These are phyloP conservation scores for Neodiprion fabricii DNA, from an alignment of 1,140 invertebrate genomes.

Conservation along the genomic window DNA sequence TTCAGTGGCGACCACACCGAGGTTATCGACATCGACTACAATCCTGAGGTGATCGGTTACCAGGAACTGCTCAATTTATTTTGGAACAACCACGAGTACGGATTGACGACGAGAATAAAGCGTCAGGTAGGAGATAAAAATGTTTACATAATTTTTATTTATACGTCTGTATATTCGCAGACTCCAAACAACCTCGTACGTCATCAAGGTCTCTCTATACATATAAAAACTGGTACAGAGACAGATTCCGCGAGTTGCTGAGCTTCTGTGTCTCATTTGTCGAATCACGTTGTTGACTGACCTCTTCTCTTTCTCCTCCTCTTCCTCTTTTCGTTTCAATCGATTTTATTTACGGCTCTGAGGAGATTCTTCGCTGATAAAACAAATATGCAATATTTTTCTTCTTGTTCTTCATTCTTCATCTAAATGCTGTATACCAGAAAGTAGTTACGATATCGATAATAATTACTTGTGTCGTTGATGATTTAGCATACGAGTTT, in stretches of 20 bases:
- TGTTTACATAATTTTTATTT: constrained; percentile 10
- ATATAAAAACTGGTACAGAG: background rate
- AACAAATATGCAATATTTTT: no score
- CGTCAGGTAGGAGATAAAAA: constrained; percentile 69
- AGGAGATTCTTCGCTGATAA: no score
- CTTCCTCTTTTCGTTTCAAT: no score
- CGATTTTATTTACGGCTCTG: no score
- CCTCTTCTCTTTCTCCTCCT: no score
- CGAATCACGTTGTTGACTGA: no score
- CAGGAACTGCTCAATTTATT: constrained; percentile 82
- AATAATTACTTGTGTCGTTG: no score
- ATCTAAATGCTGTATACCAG: no score
- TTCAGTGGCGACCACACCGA: constrained; percentile 92
- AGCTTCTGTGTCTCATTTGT: background rate
- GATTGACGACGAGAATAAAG: constrained; percentile 78
- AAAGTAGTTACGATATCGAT: no score
- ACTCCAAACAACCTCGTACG: no score
- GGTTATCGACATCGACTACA: constrained; percentile 89
- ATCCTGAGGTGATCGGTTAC: constrained; percentile 79
- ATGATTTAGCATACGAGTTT: no score
- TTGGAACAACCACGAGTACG: constrained; percentile 92
- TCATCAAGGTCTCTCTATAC: background rate
- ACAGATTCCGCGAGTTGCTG: background rate
- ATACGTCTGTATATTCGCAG: background rate
- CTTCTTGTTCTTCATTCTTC: no score